A percentile compares a stretch with the other conserved stretches of the same genome.
Conservation (phyloP, 2,797 vertebrate genomes). For the Tenualosa thibaudeaui region DNA sequence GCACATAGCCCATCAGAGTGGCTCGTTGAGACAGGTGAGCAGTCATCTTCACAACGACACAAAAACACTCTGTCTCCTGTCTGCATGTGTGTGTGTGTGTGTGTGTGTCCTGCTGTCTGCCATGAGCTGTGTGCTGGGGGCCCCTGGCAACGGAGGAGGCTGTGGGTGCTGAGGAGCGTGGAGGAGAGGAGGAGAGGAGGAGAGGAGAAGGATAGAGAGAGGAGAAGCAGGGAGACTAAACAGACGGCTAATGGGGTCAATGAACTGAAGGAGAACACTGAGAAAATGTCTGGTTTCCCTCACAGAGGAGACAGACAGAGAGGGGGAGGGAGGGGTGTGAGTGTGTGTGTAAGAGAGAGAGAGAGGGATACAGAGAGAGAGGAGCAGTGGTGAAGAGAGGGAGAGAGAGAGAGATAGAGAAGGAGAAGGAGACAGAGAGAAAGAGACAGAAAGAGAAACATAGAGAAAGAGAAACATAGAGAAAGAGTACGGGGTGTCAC, state of each 20-base stretch:
- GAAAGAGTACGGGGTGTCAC: slow-evolving; percentile 1
- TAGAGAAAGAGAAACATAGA: neutral
- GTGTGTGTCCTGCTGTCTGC: no score
- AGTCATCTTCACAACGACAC: neutral
- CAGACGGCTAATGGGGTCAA: slow-evolving; percentile 16
- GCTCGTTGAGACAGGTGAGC: neutral
- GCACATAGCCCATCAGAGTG: neutral
- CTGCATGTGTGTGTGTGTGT: neutral
- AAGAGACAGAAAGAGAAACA: slow-evolving; percentile 20
- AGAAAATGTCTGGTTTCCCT: slow-evolving; percentile 18
- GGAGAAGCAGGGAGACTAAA: neutral
- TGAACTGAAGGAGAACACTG: slow-evolving; percentile 21
- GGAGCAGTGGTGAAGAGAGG: neutral
- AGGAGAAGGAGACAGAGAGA: neutral
- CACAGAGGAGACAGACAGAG: slow-evolving; percentile 13
- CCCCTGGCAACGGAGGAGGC: no score
- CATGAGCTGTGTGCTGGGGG: no score
- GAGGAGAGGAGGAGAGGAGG: neutral
- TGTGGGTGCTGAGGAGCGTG: neutral
- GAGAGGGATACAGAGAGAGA: neutral
- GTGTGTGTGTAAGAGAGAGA: neutral
- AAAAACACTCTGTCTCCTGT: neutral
- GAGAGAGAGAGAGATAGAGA: neutral
- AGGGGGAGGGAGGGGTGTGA: neutral
- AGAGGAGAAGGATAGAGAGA: no score